Evolutionary conservation across 2,113 vertebrate genomes (phyloP).

Genomic region (Lathamus discolor): DNA sequence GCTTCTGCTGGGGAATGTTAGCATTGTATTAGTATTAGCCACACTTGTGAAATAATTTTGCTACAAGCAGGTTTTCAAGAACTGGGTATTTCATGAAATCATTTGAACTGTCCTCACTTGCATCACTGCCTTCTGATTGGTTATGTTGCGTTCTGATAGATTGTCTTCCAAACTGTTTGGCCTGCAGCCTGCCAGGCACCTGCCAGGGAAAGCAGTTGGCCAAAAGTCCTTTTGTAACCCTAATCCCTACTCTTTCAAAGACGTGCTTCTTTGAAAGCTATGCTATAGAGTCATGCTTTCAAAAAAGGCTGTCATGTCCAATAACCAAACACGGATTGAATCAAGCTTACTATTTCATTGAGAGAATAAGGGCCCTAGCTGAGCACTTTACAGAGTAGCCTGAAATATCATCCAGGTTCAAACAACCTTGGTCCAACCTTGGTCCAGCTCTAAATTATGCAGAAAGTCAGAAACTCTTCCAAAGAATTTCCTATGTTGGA

Average conservation of each 20-base stretch:
- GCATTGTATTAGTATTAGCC: background rate
- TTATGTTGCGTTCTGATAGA: background rate
- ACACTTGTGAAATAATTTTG: background rate
- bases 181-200: background rate
- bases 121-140: background rate
- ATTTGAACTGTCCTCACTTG: background rate
- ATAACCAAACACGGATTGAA: background rate
- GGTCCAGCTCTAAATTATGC: background rate
- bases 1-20: background rate
- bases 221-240: background rate
- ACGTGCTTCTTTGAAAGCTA: background rate
- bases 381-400: background rate
- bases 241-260: background rate
- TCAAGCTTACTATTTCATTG: accelerated
- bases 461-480: background rate
- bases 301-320: background rate
- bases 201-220: background rate
- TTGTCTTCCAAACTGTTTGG: background rate
- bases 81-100: background rate
- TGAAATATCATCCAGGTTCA: background rate
- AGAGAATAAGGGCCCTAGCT: background rate
- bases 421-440: background rate
- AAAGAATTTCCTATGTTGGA: background rate
- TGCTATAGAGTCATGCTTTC: background rate
- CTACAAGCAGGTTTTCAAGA: background rate